A percentile compares a stretch with the other conserved stretches of the same genome.
phyloP scores from a whole-genome alignment of 2,113 vertebrate species.

The Polypterus senegalus region DNA sequence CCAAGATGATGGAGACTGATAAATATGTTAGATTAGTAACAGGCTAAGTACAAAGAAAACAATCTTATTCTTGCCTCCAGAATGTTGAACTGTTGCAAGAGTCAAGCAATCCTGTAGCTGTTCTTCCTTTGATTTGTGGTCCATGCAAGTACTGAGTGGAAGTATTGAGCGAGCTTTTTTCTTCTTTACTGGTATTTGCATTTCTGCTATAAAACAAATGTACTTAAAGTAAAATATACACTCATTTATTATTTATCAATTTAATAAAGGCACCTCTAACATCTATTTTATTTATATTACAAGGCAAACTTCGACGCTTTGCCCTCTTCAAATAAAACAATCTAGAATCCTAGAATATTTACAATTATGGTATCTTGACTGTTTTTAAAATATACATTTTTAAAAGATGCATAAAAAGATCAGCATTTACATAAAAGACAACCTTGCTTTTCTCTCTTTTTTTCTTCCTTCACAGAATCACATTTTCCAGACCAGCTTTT shows the following conservation, averaged over 20 bases:
- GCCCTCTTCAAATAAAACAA: no score
- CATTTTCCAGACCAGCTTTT: conserved; percentile 41
- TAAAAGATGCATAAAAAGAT: no score
- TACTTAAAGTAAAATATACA: no score
- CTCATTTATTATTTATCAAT: no score
- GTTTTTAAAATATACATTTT: no score
- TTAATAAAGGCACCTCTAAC: no score
- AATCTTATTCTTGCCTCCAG: conserved; percentile 42
- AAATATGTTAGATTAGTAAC: not conserved
- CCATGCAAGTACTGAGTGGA: conserved; percentile 75
- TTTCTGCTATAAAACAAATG: no score
- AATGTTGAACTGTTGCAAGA: conserved; percentile 53
- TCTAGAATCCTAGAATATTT: no score
- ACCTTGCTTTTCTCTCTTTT: conserved; percentile 69
- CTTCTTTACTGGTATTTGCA: conserved; percentile 60
- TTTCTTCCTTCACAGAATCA: conserved; percentile 38
- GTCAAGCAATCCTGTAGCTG: conserved; percentile 78
- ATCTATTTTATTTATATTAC: no score
- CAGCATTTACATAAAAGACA: conserved; percentile 19
- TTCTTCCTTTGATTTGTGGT: conserved; percentile 84
- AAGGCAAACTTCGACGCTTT: no score
- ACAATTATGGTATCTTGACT: no score
- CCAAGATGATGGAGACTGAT: not conserved
- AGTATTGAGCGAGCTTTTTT: conserved; percentile 81
- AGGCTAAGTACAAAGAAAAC: not conserved